Conservation (phyloP, 2,888 invertebrate species). For the Drosophila colorata region DNA sequence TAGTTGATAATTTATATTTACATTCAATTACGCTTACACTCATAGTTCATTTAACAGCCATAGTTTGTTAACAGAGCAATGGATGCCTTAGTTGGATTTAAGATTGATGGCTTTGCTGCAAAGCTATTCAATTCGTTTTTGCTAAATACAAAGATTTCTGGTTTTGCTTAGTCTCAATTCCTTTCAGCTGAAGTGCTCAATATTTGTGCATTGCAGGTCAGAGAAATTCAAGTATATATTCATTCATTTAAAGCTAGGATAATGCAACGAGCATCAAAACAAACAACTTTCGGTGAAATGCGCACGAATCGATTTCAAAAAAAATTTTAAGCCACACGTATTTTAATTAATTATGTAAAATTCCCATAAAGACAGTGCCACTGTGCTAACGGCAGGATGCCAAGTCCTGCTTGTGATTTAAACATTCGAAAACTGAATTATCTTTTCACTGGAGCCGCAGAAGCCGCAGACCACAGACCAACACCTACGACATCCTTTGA, state of each 20-base stretch:
- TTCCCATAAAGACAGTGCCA: constrained; percentile 11
- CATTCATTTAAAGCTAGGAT: too few relatives aligned
- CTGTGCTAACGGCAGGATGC: constrained; percentile 4
- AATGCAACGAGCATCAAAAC: background rate
- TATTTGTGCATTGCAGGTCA: background rate
- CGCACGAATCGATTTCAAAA: background rate
- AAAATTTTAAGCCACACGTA: background rate
- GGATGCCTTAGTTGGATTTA: too few relatives aligned
- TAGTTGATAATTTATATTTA: constrained; percentile 1
- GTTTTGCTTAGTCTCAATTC: constrained; percentile 6
- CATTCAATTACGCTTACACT: background rate
- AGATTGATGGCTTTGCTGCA: background rate
- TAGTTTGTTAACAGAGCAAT: too few relatives aligned
- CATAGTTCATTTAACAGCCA: too few relatives aligned
- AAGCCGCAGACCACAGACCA: constrained; percentile 15
- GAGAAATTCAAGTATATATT: background rate
- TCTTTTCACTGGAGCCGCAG: constrained; percentile 16
- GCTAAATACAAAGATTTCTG: constrained; percentile 2
- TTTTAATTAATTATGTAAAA: constrained; percentile 44
- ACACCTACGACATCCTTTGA: constrained; percentile 20
- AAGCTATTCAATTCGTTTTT: background rate
- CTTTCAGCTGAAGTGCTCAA: constrained; percentile 11
- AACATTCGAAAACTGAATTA: constrained; percentile 47
- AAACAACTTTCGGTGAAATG: background rate
- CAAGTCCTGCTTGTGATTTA: constrained; percentile 2